Base-by-base conservation (phyloP, 2,797 vertebrate species). In the Acipenser transmontanus region DNA sequence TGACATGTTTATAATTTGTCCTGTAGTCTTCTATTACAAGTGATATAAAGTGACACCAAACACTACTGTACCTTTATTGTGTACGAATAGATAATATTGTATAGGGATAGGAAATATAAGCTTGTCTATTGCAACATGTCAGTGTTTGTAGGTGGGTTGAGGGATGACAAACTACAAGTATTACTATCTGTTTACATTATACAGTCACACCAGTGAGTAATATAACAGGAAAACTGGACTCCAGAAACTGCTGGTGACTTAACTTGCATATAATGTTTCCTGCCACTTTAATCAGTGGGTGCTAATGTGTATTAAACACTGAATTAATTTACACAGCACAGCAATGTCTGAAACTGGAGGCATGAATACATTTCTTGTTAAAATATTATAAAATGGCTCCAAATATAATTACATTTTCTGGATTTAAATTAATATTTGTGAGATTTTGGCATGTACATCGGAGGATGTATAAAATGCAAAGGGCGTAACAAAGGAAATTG, bases 221-320 rank as follows among this genome's bases (percentile, higher is more conserved):
- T 9, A 9, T 9, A 9, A 54, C 7, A 1, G 8, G 8, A 6
- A 7, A 54, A 9, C 51, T 54, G 51, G n/a, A 9, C 52, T 54
- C 52, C 52, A 54, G 52, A 9, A n/a, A n/a, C 52, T 54, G 52
- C 52, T 54, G 7, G 52, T 54, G 8, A 4, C 8, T 54, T 54
- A 9, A 54, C 52, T 64, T 49, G 50, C 56, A 47, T 57, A 50
- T 10, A 17, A 14, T 8, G 59, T 59, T 66, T 70, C 47, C 12
- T 20, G 7, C 9, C 7, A 14, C 5, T 50, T 9, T 59, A 70
- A 64, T 67, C 62, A 61, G 66, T 14, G 49, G 70, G 70, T 68
- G 66, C 67, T 78, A 77, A 80, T 72, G 73, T 76, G 65, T 73
- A 71, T 63, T 74, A 66, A 61, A 17, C 67, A 61, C 17, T 14